Conservation (phyloP, 2,797 vertebrate genomes). For the Leptodactylus fallax region DNA sequence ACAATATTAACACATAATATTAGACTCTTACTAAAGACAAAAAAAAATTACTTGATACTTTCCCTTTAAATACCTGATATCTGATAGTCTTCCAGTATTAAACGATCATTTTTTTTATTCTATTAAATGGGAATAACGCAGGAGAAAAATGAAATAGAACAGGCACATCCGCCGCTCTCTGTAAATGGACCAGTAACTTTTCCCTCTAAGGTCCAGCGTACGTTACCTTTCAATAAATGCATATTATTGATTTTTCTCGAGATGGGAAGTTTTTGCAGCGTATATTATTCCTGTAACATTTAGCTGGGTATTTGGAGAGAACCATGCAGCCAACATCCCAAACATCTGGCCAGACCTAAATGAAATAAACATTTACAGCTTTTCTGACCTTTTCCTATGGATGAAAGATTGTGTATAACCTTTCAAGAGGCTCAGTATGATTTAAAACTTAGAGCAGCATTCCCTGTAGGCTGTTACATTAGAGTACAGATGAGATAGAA, state of each 20-base stretch:
- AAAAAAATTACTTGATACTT: not conserved
- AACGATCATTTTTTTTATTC: not conserved
- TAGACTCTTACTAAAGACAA: too few species aligned
- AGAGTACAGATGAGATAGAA: conserved; percentile 64
- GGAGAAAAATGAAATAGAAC: conserved; percentile 12
- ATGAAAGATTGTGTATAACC: conserved; percentile 69
- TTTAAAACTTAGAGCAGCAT: conserved; percentile 69
- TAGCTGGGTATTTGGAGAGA: conserved; percentile 55
- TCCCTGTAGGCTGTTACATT: conserved; percentile 69
- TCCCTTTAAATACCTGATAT: not conserved
- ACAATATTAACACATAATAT: not conserved
- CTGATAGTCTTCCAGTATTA: not conserved
- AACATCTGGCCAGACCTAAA: conserved; percentile 64
- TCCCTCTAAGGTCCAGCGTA: not conserved
- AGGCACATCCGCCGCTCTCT: not conserved
- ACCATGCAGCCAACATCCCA: conserved; percentile 65
- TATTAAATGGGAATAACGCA: conserved; percentile 17
- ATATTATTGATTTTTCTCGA: conserved; percentile 53
- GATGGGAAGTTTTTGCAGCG: conserved; percentile 63
- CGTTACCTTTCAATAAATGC: conserved; percentile 57
- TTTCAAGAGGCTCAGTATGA: conserved; percentile 73
- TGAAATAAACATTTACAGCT: conserved; percentile 72
- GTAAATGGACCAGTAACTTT: conserved; percentile 29
- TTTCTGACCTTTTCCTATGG: conserved; percentile 79
- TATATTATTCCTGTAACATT: conserved; percentile 57